Conservation (phyloP, 2,888 invertebrate species). For the Agonopterix subpropinquella region DNA sequence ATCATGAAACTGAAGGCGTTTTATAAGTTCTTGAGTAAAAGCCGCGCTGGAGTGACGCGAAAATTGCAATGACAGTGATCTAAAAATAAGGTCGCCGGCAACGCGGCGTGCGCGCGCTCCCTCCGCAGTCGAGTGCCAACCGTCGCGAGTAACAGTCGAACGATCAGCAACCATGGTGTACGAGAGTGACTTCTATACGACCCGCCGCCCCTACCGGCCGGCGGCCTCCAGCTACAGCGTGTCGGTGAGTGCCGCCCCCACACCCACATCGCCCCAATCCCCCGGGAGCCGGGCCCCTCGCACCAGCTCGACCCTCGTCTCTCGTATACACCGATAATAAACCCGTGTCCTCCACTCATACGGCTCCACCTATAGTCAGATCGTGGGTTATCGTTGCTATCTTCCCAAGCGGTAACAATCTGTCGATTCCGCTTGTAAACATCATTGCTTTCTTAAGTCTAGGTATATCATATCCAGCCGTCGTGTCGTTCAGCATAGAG, state of each 20-base stretch:
- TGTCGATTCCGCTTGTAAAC: constrained; percentile 52
- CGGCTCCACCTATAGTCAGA: constrained; percentile 11
- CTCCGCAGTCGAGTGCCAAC: constrained; percentile 63
- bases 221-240: constrained; percentile 89
- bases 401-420: constrained; percentile 35
- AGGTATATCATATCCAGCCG: constrained; percentile 5
- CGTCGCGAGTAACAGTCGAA: constrained; percentile 70
- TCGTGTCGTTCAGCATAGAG: constrained; percentile 13
- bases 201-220: constrained; percentile 87
- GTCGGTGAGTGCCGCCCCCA: constrained; percentile 68
- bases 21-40: constrained; percentile 46
- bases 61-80: constrained; percentile 75
- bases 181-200: constrained; percentile 94
- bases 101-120: constrained; percentile 35
- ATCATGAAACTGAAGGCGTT: constrained; percentile 34
- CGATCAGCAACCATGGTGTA: constrained; percentile 84
- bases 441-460: constrained; percentile 30
- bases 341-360: constrained; percentile 10
- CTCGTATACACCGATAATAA: constrained; percentile 12
- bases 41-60: constrained; percentile 50
- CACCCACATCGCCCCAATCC: constrained; percentile 50
- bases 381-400: constrained; percentile 17
- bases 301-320: constrained; percentile 59
- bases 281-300: constrained; percentile 70
- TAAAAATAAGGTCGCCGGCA: constrained; percentile 58